phyloP scores from a whole-genome alignment of 2,888 invertebrate genomes.

The Oxyscelio sp. region DNA sequence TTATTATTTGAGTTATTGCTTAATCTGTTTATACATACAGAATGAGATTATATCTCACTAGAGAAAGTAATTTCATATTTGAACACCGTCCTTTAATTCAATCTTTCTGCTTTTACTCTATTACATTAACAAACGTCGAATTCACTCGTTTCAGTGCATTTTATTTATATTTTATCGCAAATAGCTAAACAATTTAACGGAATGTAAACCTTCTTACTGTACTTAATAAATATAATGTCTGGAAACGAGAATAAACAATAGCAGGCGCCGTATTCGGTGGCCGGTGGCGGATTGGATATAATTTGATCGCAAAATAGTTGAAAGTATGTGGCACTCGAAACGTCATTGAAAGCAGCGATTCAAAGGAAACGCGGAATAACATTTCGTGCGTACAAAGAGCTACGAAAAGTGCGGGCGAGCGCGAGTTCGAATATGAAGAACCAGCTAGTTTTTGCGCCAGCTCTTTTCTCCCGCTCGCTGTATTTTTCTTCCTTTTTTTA shows the following conservation, averaged over 20 bases:
- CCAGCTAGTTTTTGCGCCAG: neutral
- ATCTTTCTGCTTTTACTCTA: no score
- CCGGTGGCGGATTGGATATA: neutral
- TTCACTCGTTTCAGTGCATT: no score
- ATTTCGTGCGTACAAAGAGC: constrained; percentile 34
- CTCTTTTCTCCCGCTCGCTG: neutral
- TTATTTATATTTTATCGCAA: no score
- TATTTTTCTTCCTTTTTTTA: constrained; percentile 19
- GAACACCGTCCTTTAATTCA: no score
- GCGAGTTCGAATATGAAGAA: constrained; percentile 11
- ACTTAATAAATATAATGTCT: no score
- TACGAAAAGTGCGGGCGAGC: constrained; percentile 29
- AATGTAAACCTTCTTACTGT: no score
- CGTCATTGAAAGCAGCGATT: constrained; percentile 16
- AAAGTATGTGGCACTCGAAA: constrained; percentile 28
- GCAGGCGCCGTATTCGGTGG: neutral
- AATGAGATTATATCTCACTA: no score
- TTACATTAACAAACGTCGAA: no score
- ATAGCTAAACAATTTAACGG: no score
- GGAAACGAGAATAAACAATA: neutral
- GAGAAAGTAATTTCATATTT: no score
- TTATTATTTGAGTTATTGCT: no score
- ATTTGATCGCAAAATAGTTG: constrained; percentile 44
- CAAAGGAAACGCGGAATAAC: constrained; percentile 52
- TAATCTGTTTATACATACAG: no score